Evolutionary conservation across 1,140 invertebrate species (phyloP), one percentile per base, ranked within the genome.

Genomic region (Maniola jurtina): DNA sequence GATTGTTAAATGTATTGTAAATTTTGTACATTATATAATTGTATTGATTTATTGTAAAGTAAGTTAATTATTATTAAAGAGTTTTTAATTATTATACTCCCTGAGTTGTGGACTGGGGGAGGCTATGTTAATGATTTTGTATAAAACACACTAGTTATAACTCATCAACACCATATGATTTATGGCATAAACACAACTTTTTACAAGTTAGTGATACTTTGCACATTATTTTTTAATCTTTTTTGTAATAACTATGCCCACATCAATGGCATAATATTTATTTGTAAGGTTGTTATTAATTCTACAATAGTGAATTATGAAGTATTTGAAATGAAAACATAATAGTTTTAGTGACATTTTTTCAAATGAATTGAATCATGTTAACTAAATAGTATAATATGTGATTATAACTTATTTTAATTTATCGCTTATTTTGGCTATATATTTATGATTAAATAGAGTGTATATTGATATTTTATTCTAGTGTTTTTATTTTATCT

Each of bases 1-100:
- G 79, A 86, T 88, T 90, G 84, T 89, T 89, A 83, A 83, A 80
- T 45, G 61, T 86, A 83, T 86, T 90, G 87, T 88, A 88, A 86
- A 86, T 88, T 83, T 86, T 90, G 86, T 90, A 87, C 84, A 87
- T 88, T 86, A 81, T 81, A 82, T 25, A 2, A 25, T 82, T 84
- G 73, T 89, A 86, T 87, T 81, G 75, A 88, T 83, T 80, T 77
- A 83, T 82, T 80, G 84, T 82, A 81, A 79, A 72, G 70, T 84
- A 86, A 84, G 77, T 80, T 78, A 72, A 77, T 77, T 71, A 77
- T 77, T 71, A 77, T 64, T 82, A 70, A 61, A 83, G 76, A 83
- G 78, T 83, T 85, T 84, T 87, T 81, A 79, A 80, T 79, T 76
- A 76, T 68, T 76, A 76, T 68, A 77, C 71, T 80, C 73, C 67